A percentile compares a stretch with the other conserved stretches of the same genome.
phyloP scores from a whole-genome alignment of 1,140 invertebrate genomes.

The Rhagoletis zephyria region DNA sequence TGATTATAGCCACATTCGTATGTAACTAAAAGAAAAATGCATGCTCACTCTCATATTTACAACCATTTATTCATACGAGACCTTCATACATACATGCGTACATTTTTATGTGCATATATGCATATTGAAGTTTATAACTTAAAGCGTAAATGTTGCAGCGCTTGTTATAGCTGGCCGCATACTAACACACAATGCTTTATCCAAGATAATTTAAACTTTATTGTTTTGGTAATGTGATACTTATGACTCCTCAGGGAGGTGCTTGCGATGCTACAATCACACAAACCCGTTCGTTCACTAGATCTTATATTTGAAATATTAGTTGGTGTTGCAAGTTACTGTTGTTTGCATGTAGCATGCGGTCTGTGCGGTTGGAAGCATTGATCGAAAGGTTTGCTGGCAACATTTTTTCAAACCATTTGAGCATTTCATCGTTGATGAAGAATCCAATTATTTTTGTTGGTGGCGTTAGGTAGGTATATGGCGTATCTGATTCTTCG shows the following conservation, averaged over 20 bases:
- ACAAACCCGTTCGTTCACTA: not conserved
- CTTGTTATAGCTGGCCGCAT: not conserved
- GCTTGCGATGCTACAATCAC: not conserved
- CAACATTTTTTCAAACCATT: not conserved
- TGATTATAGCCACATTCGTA: slow-evolving; percentile 20
- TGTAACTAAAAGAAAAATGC: not conserved
- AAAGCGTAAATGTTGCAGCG: not conserved
- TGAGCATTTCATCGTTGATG: not conserved
- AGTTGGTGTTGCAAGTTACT: not conserved
- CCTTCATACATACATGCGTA: not conserved
- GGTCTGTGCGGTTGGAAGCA: not conserved
- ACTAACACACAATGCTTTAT: not conserved
- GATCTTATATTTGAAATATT: slow-evolving; percentile 10
- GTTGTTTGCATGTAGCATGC: not conserved
- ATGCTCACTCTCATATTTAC: not conserved
- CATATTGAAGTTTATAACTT: not conserved
- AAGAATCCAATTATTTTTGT: not conserved
- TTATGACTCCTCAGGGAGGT: slow-evolving; percentile 29
- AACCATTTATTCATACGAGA: not conserved
- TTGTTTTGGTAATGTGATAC: slow-evolving; percentile 49
- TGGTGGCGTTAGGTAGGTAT: not conserved
- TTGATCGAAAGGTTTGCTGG: not conserved
- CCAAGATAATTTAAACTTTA: slow-evolving; percentile 42
- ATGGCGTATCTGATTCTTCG: slow-evolving; percentile 6
- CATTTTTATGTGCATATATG: not conserved